Conservation (phyloP, 2,888 invertebrate species). For the Ophraella communa region DNA sequence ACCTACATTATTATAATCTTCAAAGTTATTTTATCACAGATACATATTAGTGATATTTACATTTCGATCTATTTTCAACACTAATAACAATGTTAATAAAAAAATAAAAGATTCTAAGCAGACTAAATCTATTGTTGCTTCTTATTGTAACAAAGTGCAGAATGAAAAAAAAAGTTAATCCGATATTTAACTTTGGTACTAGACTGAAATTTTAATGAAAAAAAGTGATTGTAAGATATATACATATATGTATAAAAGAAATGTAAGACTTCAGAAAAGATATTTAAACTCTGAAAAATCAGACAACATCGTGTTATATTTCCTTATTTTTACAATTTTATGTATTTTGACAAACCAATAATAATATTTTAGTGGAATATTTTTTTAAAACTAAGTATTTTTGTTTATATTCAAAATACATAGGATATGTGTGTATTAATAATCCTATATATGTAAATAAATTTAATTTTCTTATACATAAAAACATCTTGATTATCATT, state of each 20-base stretch:
- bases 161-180: not conserved
- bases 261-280: not conserved
- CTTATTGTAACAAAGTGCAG: not conserved
- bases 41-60: constrained; percentile 20
- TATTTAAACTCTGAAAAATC: not conserved
- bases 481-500: too few species aligned
- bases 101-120: not conserved
- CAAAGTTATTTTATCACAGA: constrained; percentile 22
- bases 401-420: not conserved
- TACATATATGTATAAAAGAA: not conserved
- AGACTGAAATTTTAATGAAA: constrained; percentile 1
- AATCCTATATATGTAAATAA: too few species aligned
- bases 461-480: too few species aligned
- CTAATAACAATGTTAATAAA: constrained; percentile 4
- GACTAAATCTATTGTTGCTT: constrained; percentile 1
- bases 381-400: too few species aligned
- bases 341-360: not conserved
- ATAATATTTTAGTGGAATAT: not conserved
- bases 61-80: constrained; percentile 18
- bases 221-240: constrained; percentile 5
- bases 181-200: not conserved
- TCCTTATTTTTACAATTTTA: not conserved
- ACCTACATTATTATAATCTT: too few species aligned
- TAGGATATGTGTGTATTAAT: too few species aligned
- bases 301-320: not conserved